A percentile compares a stretch with the other conserved stretches of the same genome.
Conservation (phyloP, 1,140 invertebrate genomes). For the Trichoplusia ni region DNA sequence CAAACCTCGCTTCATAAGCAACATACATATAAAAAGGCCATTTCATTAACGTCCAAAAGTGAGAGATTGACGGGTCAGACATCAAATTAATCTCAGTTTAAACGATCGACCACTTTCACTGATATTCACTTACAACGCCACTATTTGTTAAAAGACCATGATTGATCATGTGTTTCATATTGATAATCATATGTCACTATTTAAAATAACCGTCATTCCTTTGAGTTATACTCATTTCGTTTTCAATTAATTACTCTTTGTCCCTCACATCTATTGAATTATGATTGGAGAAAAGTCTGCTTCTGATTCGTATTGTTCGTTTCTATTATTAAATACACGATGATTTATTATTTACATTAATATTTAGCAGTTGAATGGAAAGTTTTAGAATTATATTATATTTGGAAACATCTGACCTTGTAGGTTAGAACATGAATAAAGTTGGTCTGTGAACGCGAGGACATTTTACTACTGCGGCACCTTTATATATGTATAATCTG, state of each 20-base stretch:
- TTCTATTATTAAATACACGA: conserved; percentile 1
- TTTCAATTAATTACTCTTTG: conserved; percentile 17
- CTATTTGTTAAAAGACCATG: conserved; percentile 21
- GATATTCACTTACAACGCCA: conserved; percentile 12
- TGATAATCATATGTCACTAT: conserved; percentile 24
- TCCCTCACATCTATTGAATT: background rate
- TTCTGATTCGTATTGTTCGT: background rate
- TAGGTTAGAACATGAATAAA: no score
- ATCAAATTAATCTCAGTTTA: conserved; percentile 24
- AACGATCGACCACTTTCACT: conserved; percentile 15
- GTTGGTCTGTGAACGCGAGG: no score
- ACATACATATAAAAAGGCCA: conserved; percentile 29
- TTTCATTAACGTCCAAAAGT: conserved; percentile 27
- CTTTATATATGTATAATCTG: no score
- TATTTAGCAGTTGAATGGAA: no score
- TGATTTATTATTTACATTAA: no score
- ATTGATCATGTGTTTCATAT: conserved; percentile 27
- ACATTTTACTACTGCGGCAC: no score
- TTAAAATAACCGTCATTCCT: conserved; percentile 22
- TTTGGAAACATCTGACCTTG: no score
- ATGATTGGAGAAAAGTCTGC: conserved; percentile 3
- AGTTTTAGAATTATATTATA: no score
- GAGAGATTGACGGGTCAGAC: conserved; percentile 16
- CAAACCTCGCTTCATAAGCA: conserved; percentile 12
- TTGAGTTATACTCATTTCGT: conserved; percentile 2